phyloP scores from a whole-genome alignment of 1,140 invertebrate genomes.

The Drosophila sturtevanti region DNA sequence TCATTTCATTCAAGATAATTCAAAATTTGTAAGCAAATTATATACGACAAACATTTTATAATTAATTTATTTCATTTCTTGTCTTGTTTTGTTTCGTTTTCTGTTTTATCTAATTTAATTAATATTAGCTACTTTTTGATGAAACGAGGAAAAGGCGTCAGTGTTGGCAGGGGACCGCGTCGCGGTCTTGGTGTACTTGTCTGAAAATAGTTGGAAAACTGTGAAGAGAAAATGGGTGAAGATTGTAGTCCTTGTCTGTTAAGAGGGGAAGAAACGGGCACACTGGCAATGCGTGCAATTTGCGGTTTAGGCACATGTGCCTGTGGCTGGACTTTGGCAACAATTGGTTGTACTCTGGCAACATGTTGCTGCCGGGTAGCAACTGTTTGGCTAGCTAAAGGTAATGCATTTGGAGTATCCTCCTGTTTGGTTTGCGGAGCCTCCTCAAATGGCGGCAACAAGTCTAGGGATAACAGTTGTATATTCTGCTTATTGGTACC shows the following conservation, averaged over 20 bases:
- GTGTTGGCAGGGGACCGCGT: constrained; percentile 65
- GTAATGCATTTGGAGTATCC: neutral
- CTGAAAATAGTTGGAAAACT: constrained; percentile 60
- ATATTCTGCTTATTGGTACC: constrained; percentile 28
- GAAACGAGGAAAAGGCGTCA: constrained; percentile 65
- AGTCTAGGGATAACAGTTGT: constrained; percentile 49
- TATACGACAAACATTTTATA: neutral
- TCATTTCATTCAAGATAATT: constrained; percentile 7
- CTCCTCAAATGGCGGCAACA: constrained; percentile 65
- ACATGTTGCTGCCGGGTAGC: neutral
- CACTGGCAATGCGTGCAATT: constrained; percentile 1
- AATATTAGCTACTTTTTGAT: constrained; percentile 53
- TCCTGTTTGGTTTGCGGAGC: constrained; percentile 10
- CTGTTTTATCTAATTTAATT: constrained; percentile 59
- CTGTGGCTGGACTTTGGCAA: neutral
- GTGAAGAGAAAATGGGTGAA: constrained; percentile 28
- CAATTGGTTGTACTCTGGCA: neutral
- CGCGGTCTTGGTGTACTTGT: constrained; percentile 58
- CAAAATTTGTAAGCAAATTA: too few relatives aligned
- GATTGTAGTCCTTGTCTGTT: constrained; percentile 14
- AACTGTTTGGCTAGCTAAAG: neutral
- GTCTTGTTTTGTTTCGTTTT: constrained; percentile 17
- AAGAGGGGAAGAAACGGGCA: neutral
- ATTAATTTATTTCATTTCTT: constrained; percentile 18
- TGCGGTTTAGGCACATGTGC: constrained; percentile 18